phyloP scores from a whole-genome alignment of 2,113 vertebrate species.

The Rhabdomys dilectus region DNA sequence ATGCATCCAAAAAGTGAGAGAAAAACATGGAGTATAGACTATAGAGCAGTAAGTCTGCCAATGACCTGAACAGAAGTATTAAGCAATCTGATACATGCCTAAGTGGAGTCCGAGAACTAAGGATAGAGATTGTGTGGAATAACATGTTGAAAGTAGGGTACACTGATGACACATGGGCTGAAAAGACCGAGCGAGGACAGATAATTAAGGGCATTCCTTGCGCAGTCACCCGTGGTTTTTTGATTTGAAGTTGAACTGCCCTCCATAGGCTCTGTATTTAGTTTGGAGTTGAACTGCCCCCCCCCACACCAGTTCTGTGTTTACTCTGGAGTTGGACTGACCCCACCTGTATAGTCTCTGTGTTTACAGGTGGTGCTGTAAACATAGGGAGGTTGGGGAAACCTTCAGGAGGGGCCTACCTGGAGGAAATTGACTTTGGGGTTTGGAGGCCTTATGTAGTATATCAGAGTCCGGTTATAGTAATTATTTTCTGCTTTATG shows the following conservation, averaged over 20 bases:
- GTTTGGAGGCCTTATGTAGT: neutral
- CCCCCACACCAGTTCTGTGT: too few relatives aligned
- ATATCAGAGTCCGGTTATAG: too few relatives aligned
- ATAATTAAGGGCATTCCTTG: neutral
- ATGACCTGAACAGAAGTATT: neutral
- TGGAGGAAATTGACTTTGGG: neutral
- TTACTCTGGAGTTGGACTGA: neutral
- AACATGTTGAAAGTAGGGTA: neutral
- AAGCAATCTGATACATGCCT: neutral
- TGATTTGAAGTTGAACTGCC: neutral
- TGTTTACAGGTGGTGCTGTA: neutral
- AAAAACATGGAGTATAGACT: neutral
- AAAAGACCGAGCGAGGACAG: neutral
- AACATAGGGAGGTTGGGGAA: neutral
- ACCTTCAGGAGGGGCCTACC: neutral
- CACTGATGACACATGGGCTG: neutral
- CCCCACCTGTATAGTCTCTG: neutral
- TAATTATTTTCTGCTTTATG: neutral
- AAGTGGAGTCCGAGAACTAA: neutral
- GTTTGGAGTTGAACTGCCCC: neutral
- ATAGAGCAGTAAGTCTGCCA: neutral
- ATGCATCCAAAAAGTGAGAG: neutral
- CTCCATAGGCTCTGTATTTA: too few relatives aligned
- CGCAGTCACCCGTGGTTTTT: neutral
- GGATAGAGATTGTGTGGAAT: neutral